A percentile compares a stretch with the other conserved stretches of the same genome.
Conservation (phyloP, 2,797 vertebrate genomes). For the Coendou prehensilis region DNA sequence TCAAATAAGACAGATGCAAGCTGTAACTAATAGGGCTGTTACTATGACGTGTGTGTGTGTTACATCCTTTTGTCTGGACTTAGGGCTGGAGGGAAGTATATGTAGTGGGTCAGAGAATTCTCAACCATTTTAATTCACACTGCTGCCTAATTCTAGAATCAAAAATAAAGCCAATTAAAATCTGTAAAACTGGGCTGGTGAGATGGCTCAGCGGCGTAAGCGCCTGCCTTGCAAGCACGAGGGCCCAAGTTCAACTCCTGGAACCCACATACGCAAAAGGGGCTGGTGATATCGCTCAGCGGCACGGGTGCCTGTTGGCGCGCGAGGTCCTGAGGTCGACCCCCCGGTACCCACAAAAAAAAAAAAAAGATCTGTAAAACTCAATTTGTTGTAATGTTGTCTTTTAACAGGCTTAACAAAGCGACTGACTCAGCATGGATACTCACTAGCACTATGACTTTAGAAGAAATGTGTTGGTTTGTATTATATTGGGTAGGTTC, state of each 20-base stretch:
- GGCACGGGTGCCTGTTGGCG: too few species aligned
- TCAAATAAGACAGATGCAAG: neutral
- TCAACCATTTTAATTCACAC: neutral
- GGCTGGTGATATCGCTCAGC: too few species aligned
- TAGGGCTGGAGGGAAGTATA: neutral
- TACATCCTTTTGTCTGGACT: neutral
- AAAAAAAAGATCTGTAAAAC: neutral
- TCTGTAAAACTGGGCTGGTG: too few species aligned
- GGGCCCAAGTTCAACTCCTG: too few species aligned
- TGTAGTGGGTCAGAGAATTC: neutral
- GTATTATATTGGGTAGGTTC: constrained; percentile 35
- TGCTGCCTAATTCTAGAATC: neutral
- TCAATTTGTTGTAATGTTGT: neutral
- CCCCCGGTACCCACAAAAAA: too few species aligned
- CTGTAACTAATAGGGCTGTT: neutral
- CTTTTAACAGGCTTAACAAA: neutral
- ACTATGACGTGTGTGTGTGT: neutral
- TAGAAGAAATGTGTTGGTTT: neutral
- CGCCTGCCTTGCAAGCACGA: too few species aligned
- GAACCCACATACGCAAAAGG: too few species aligned
- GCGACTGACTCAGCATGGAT: neutral
- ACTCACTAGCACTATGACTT: neutral
- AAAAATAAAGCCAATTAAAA: neutral
- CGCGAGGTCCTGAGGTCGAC: too few species aligned
- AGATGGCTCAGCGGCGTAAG: too few species aligned